Evolutionary conservation across 2,113 vertebrate genomes (phyloP).

Genomic region (Phyllostomus discolor): DNA sequence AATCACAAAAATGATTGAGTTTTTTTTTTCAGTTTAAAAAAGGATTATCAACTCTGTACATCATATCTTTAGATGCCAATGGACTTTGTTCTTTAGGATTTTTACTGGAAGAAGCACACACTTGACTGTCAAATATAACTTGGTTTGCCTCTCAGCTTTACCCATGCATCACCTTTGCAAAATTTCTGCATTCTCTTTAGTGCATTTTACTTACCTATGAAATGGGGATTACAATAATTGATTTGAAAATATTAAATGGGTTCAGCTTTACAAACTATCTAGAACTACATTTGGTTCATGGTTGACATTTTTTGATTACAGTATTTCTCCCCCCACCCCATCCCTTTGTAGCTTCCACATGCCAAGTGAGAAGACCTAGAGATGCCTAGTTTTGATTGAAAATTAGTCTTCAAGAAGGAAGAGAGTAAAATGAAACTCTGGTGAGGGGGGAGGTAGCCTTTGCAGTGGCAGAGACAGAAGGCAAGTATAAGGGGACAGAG

Average conservation of each 20-base stretch:
- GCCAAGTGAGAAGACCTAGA: background rate
- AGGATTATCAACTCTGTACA: constrained; percentile 63
- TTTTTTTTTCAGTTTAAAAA: constrained; percentile 67
- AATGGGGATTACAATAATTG: background rate
- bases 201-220: background rate
- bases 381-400: background rate
- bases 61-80: constrained; percentile 52
- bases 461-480: background rate
- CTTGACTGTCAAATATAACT: background rate
- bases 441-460: fast-evolving
- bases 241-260: background rate
- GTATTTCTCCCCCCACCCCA: background rate
- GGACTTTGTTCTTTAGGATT: background rate
- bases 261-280: background rate
- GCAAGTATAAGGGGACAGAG: background rate
- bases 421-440: background rate
- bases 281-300: background rate
- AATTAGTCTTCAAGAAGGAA: background rate
- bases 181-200: background rate
- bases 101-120: background rate
- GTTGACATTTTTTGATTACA: background rate
- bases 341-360: background rate
- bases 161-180: background rate
- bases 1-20: constrained; percentile 73
- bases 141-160: background rate